Percentiles rank a stretch among this genome's conserved stretches.
phyloP scores from a whole-genome alignment of 2,113 vertebrate genomes.

The Alligator mississippiensis region DNA sequence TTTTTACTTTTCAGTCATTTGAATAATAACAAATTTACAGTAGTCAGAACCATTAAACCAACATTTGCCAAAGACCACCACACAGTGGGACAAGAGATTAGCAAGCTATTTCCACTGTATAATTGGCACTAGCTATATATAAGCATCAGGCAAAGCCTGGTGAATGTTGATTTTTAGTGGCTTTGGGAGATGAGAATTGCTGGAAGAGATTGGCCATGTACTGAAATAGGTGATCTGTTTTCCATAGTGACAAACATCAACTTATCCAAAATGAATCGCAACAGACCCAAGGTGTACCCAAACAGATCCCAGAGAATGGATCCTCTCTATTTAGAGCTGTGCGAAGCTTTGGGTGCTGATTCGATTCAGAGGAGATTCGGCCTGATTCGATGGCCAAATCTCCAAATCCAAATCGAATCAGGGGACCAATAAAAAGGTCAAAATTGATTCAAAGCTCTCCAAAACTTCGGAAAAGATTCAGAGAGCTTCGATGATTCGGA shows the following conservation, averaged over 20 bases:
- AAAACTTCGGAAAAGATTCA: no score
- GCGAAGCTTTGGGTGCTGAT: no score
- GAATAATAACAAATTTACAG: neutral
- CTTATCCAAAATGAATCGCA: neutral
- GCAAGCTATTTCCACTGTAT: no score
- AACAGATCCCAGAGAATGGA: no score
- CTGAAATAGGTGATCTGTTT: neutral
- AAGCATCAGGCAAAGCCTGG: neutral
- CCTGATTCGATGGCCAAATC: no score
- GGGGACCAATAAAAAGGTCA: no score
- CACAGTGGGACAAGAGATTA: neutral
- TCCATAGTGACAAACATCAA: neutral
- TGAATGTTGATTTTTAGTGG: neutral
- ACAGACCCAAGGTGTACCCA: no score
- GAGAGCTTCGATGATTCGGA: no score
- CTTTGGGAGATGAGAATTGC: neutral
- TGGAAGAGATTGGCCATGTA: neutral
- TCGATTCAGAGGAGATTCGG: no score
- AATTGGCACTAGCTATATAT: neutral
- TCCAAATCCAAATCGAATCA: no score
- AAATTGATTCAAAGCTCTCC: no score
- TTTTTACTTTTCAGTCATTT: neutral
- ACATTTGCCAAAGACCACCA: neutral
- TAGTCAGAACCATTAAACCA: neutral
- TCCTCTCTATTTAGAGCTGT: no score